Conservation (phyloP, 2,113 vertebrate species). For the Cephalopterus ornatus region DNA sequence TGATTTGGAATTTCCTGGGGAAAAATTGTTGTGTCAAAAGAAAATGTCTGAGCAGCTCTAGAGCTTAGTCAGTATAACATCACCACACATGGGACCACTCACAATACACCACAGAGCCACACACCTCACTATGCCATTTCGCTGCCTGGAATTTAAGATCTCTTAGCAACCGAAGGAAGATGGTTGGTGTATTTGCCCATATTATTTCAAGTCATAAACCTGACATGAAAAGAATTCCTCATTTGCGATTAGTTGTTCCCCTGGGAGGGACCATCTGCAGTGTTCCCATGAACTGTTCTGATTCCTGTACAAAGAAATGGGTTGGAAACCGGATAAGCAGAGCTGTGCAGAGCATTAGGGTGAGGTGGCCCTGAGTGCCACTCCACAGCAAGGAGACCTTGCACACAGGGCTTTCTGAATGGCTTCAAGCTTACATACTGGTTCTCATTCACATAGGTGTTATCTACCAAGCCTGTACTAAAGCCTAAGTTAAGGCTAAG, state of each 20-base stretch:
- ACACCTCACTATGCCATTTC: background rate
- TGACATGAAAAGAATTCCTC: constrained; percentile 1
- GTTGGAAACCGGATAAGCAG: background rate
- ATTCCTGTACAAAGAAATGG: background rate
- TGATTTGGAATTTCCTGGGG: background rate
- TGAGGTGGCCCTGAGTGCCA: background rate
- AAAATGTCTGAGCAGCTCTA: background rate
- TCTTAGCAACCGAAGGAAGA: background rate
- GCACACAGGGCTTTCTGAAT: background rate
- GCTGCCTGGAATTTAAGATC: background rate
- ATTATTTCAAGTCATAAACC: constrained; percentile 22
- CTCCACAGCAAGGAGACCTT: background rate
- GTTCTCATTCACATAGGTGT: background rate
- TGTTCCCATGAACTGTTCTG: background rate
- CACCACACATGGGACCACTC: background rate
- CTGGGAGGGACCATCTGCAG: background rate
- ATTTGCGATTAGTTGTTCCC: background rate
- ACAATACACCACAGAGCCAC: background rate
- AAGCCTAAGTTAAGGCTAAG: background rate
- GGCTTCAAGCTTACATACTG: background rate
- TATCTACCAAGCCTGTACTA: background rate
- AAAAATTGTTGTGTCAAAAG: background rate
- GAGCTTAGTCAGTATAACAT: background rate
- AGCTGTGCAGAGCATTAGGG: background rate
- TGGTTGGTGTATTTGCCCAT: background rate